Base-by-base conservation (phyloP, 1,140 invertebrate species). In the Centruroides vittatus region DNA sequence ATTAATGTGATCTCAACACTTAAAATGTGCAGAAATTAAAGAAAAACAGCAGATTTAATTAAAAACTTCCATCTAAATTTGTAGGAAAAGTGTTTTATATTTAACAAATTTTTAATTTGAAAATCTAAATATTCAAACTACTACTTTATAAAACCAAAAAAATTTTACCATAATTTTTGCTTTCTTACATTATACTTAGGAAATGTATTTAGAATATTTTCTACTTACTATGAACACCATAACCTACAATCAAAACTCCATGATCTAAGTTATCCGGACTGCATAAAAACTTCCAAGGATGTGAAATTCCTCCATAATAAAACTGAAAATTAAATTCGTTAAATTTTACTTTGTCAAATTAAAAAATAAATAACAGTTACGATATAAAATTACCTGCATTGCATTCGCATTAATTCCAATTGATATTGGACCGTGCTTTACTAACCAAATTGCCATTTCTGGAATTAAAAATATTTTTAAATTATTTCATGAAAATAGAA, bases 361-460 rank as follows among this genome's bases (percentile, higher is more conserved):
- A 55, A 55, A 4, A 35, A 35, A 34, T 36, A 54, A 54, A 54
- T 34, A 35, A 34, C 5, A 6, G 41, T 41, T 6, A 41, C 5
- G 3, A 3, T 41, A 41, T 41, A 41, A 41, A 35, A 63, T 67
- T 68, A 80, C 79, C 75, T 95, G 91, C 89, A 99, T 96, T 3
- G 90, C 91, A 77, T 95, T 94, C 0, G 96, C 95, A 75, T 99
- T 98, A 58, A 99, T 88, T 23, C 87, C 95, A 73, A 99, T 94
- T 10, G 93, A 92, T 65, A 99, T 93, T 0, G 95, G 95, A 49
- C 95, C 94, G 76, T 98, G 92, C 65, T 83, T 72, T 3, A 86
- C 79, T 0, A 98, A 77, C 89, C 91, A 98, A 65, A 89, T 84
- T 12, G 90, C 89, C 84, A 99, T 96, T 68, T 91, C 82, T 73